phyloP scores from a whole-genome alignment of 2,797 vertebrate genomes.

The Falco berigora region DNA sequence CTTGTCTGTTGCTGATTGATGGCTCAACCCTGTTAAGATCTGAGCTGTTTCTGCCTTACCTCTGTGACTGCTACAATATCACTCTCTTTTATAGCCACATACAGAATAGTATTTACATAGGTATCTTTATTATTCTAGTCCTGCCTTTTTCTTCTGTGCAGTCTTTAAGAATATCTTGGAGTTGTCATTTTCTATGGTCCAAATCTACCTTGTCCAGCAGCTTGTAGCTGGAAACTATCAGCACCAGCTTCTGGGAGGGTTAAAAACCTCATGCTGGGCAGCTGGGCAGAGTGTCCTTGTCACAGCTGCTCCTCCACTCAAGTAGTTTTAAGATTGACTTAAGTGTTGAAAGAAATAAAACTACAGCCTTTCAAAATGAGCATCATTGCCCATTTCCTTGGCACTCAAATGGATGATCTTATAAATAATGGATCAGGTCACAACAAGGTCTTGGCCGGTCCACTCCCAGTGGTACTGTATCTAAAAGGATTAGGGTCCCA shows the following conservation, averaged over 20 bases:
- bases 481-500: not conserved
- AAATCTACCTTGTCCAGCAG: not conserved
- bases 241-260: not conserved
- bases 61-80: not conserved
- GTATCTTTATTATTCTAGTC: not conserved
- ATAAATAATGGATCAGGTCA: not conserved
- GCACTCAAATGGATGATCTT: not conserved
- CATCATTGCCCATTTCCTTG: not conserved
- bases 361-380: not conserved
- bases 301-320: not conserved
- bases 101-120: not conserved
- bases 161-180: not conserved
- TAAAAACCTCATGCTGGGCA: not conserved
- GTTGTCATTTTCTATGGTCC: not conserved
- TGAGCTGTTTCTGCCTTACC: not conserved
- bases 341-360: not conserved
- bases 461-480: not conserved
- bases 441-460: not conserved
- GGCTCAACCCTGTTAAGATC: not conserved
- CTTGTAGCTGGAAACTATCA: not conserved
- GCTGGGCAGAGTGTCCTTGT: not conserved
- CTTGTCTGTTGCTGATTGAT: not conserved
- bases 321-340: not conserved
- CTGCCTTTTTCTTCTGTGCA: not conserved
- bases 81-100: not conserved